These are phyloP conservation scores for Netelia inedita DNA, from an alignment of 2,888 invertebrate genomes.

Conservation along the genomic window DNA sequence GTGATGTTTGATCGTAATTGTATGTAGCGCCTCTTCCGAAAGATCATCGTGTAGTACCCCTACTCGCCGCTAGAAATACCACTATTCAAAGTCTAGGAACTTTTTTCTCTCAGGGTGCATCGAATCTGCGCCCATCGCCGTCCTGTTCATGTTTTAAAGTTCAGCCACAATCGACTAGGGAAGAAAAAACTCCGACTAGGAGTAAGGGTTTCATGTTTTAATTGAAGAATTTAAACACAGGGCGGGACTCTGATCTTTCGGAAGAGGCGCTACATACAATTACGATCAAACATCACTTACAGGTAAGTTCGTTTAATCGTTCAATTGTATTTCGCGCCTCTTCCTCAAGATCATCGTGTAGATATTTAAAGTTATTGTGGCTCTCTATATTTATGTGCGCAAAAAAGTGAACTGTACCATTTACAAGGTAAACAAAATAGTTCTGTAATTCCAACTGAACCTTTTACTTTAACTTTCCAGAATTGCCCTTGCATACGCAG, in stretches of 20 bases:
- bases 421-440: not conserved
- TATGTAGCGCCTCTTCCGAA: no score
- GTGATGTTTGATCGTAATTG: no score
- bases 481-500: slow-evolving; percentile 21
- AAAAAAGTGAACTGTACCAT: no score
- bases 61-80: slow-evolving; percentile 23
- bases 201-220: not conserved
- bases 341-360: no score
- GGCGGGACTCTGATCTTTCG: not conserved
- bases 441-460: not conserved
- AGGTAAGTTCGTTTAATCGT: no score
- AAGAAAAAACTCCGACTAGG: not conserved
- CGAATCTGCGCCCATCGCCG: not conserved
- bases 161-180: slow-evolving; percentile 2
- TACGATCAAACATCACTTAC: no score
- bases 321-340: not conserved
- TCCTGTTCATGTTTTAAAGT: slow-evolving; percentile 27
- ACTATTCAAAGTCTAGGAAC: slow-evolving; percentile 23
- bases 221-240: no score
- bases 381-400: not conserved
- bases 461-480: slow-evolving; percentile 2
- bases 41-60: no score
- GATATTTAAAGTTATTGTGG: slow-evolving; percentile 13
- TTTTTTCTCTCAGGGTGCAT: slow-evolving; percentile 20
- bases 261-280: no score